Conservation (phyloP, 2,797 vertebrate genomes). For the Neosilurus hyrtlii region DNA sequence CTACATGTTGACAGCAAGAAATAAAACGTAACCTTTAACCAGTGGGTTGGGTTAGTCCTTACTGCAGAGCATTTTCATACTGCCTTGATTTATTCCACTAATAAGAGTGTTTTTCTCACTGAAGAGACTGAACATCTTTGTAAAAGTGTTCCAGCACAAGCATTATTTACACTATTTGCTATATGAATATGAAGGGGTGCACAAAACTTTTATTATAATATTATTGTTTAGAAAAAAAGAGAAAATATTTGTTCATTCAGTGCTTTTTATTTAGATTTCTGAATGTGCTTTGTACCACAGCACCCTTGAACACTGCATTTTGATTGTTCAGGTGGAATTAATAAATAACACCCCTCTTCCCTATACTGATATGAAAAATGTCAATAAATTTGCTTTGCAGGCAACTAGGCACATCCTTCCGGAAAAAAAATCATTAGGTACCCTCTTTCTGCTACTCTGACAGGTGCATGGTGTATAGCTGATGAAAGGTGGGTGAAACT, state of each 20-base stretch:
- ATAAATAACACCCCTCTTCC: too few species aligned
- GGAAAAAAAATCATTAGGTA: too few species aligned
- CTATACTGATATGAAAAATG: too few species aligned
- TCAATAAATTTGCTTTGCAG: too few species aligned
- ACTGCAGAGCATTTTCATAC: background rate
- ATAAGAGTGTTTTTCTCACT: conserved; percentile 33
- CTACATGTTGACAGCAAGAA: conserved; percentile 1
- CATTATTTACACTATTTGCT: background rate
- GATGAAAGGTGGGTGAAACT: too few species aligned
- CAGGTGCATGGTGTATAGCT: too few species aligned
- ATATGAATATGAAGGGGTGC: background rate
- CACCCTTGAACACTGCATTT: background rate
- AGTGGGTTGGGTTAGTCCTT: background rate
- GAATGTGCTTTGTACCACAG: background rate
- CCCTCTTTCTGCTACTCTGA: too few species aligned
- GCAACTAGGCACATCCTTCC: too few species aligned
- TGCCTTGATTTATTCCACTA: conserved; percentile 7
- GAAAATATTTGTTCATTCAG: background rate
- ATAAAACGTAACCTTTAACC: background rate
- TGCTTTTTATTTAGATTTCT: background rate
- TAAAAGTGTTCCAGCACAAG: background rate
- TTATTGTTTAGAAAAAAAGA: background rate
- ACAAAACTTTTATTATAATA: background rate
- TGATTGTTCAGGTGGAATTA: background rate
- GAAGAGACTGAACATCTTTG: conserved; percentile 3